Percentiles rank a stretch among this genome's conserved stretches.
Conservation (phyloP, 2,888 invertebrate genomes). For the Orchesellides sinensis region DNA sequence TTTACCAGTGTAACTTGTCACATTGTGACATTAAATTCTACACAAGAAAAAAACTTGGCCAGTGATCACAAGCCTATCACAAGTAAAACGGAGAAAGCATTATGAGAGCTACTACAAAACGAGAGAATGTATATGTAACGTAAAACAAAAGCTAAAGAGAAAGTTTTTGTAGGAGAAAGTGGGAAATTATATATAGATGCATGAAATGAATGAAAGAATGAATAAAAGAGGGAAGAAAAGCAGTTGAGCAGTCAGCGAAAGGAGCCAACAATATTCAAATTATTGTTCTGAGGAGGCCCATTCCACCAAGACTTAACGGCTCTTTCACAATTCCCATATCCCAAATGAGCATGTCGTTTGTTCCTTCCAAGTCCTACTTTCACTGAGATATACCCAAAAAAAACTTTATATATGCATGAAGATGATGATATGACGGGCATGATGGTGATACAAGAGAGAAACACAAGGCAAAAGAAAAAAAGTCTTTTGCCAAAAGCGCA, state of each 20-base stretch:
- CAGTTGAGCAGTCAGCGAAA: slow-evolving; percentile 23
- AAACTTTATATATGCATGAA: slow-evolving; percentile 3
- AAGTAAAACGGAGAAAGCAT: slow-evolving; percentile 32
- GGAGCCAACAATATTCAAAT: slow-evolving; percentile 69
- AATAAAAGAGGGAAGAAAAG: slow-evolving; percentile 11
- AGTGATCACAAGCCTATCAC: slow-evolving; percentile 2
- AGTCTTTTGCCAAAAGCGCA: slow-evolving; percentile 44
- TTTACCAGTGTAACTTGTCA: slow-evolving; percentile 25
- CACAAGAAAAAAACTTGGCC: slow-evolving; percentile 42
- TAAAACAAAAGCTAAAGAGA: not conserved
- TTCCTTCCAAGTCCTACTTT: not conserved
- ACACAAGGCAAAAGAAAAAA: slow-evolving; percentile 48
- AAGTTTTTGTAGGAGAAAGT: slow-evolving; percentile 1
- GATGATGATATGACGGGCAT: slow-evolving; percentile 12
- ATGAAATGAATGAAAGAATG: slow-evolving; percentile 16
- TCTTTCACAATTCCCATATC: slow-evolving; percentile 60
- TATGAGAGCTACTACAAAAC: too few species aligned
- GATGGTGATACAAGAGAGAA: slow-evolving; percentile 29
- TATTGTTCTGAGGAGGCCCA: slow-evolving; percentile 65
- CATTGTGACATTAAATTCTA: slow-evolving; percentile 19
- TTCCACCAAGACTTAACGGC: slow-evolving; percentile 58
- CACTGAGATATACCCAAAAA: not conserved
- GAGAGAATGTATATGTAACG: slow-evolving; percentile 47
- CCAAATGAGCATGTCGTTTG: slow-evolving; percentile 58
- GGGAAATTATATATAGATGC: too few species aligned